Evolutionary conservation across 2,888 invertebrate genomes (phyloP).

Genomic region (Aporophyla nigra): DNA sequence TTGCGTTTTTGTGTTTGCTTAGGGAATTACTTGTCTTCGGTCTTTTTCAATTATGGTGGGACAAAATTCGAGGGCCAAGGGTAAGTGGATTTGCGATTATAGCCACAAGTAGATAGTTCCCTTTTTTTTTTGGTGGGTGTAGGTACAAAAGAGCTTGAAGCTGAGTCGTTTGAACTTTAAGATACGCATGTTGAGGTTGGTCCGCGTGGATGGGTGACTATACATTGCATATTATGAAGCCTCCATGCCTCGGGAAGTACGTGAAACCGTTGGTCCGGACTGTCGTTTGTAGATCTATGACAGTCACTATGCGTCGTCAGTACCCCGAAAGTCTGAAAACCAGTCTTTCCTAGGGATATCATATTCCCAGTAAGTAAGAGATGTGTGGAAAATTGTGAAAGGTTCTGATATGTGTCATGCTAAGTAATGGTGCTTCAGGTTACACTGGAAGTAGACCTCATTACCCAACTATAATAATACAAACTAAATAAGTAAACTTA

Average conservation of each 20-base stretch:
- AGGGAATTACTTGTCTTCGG: conserved; percentile 57
- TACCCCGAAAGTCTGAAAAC: background rate
- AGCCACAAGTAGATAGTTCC: conserved; percentile 19
- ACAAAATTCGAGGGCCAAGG: conserved; percentile 33
- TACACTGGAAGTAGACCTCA: background rate
- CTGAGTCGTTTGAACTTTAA: background rate
- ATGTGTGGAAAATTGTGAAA: no score
- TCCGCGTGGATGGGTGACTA: no score
- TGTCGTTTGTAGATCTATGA: background rate
- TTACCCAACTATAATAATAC: no score
- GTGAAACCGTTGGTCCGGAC: background rate
- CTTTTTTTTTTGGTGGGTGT: conserved; percentile 6
- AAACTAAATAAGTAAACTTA: no score
- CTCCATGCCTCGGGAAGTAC: background rate
- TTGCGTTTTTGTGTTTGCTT: conserved; percentile 51
- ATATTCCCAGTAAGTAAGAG: no score
- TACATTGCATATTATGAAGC: no score
- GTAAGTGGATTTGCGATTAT: conserved; percentile 44
- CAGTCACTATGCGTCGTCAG: background rate
- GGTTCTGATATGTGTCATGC: no score
- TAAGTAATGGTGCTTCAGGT: background rate
- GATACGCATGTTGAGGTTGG: background rate
- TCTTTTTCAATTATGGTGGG: conserved; percentile 56
- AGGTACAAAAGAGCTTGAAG: background rate
- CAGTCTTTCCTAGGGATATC: background rate